Base-by-base conservation (phyloP, 2,113 vertebrate genomes). In the Nothoprocta perdicaria region DNA sequence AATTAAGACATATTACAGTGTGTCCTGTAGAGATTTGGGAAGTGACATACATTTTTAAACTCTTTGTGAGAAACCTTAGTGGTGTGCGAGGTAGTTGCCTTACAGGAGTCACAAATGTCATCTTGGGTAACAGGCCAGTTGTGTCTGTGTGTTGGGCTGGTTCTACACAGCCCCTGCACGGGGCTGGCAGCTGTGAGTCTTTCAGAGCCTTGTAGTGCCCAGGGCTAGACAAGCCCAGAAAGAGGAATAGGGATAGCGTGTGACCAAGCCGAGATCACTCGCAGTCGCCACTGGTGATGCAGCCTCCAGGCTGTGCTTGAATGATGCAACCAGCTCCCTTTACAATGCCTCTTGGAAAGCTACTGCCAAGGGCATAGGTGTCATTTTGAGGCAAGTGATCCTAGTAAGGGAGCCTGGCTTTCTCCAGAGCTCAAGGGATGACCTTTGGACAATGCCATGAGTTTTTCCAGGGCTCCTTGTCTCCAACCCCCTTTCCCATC, bases 241-340 rank as follows among this genome's bases (percentile, higher is more conserved):
- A 21, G 9, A 89, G 55, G 57, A 60, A 22, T 9, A 13, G 23
- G 17, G 7, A 17, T 43, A 10, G 19, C 0, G 0, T n/a, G 5
- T 16, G 60, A 69, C 6, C 46, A 48, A 46, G 23, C 17, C 86
- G 88, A 77, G 83, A 31, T 67, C 23, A 45, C 61, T 29, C 81
- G 68, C 26, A 31, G 27, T 19, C 15, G 40, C 18, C 23, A 40
- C 26, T 18, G 40, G n/a, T 76, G 40, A 67, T 10, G 40, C 81
- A 62, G n/a, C 45, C n/a, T 58, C 22, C n/a, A 46, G 41, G 62
- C 35, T 26, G 73, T 80, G 6, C 26, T 33, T 57, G 31, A 35
- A 29, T 26, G 35, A 33, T 52, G 14, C 6, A 26, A 48, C 43
- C n/a, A 48, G 8, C 60, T 61, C 31, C 17, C 61, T 66, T 29